Base-by-base conservation (phyloP, 2,113 vertebrate species). In the Laterallus jamaicensis region DNA sequence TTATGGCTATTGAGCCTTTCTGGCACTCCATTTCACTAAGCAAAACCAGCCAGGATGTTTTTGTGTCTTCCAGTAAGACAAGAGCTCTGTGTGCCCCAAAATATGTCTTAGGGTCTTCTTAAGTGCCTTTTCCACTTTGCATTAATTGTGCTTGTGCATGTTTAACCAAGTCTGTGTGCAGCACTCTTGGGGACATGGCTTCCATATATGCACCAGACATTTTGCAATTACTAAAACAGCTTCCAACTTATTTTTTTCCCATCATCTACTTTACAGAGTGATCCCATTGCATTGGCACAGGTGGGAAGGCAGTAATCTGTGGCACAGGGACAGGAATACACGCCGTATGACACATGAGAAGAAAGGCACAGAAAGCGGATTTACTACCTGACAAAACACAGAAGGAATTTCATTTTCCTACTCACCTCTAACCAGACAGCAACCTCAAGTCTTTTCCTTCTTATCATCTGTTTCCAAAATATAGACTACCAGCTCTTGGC, bases 41-140 rank as follows among this genome's bases (percentile, higher is more conserved):
- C 20, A 85, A 86, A 86, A 70, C 40, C 15, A 71, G 24, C 24
- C 35, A 85, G 56, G 44, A 77, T 37, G 3, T 12, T 85, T 78
- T 66, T 28, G 10, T 56, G 17, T 29, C 56, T 47, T 75, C 50
- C 58, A 32, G 26, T n/a, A 66, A 85, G 24, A 55, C 7, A 58
- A 52, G 32, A 40, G 31, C 44, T 69, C 32, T 54, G 11, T 54
- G 11, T 88, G 19, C 11, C 18, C n/a, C 37, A 49, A 84, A 85
- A 54, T 21, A 29, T 6, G 5, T 12, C 25, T 32, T 1, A 0
- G 10, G 50, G 20, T 26, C 59, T 31, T 56, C 60, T 62, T 2
- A 0, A 18, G 49, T 0, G 0, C 15, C 22, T 74, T 40, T 80
- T 81, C 42, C 17, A 39, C 29, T 86, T 64, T 10, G 3, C 35